Evolutionary conservation across 2,888 invertebrate genomes (phyloP), one percentile per base, ranked within the genome.

Genomic region (Nezara viridula): DNA sequence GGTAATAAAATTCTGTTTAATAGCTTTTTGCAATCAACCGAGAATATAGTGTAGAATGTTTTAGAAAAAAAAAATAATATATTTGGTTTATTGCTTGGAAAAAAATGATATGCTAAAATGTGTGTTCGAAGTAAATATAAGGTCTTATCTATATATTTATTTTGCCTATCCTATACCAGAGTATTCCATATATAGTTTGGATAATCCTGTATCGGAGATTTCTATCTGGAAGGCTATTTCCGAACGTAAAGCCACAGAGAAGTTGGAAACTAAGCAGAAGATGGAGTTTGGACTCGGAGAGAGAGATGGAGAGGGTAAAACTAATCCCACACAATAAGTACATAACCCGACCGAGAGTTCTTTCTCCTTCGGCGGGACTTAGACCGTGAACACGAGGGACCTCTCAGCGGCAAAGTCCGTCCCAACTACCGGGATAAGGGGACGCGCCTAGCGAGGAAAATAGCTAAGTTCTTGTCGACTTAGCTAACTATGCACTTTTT

Each of bases 301-400:
- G 24, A 37, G 52, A 49, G 86, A 37, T 12, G 2, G 86, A n/a
- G n/a, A n/a, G 27, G 32, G 66, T 21, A 37, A 37, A 73, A 73
- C 66, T 73, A 73, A 73, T 73, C 66, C 37, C 27, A 37, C 66
- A 73, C 66, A 73, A 73, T 73, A 73, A 73, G 66, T 73, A 73
- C 66, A 73, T 37, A 73, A 60, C 60, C 60, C 60, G 32, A 60
- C 27, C 27, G 14, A 32, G 4, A 16, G 66, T 37, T 37, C 66
- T 89, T 88, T 88, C 85, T 89, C 85, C 88, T 89, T 88, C 88
- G 55, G 88, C 85, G 85, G 88, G 88, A 52, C 88, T 89, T 85
- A 89, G 86, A 85, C 85, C 73, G 88, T 88, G 86, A 60, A 60
- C 55, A 86, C 9, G 52, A 52, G 19, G 44, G 73, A 44, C 77